phyloP scores from a whole-genome alignment of 2,797 vertebrate species.

The Crenichthys baileyi region DNA sequence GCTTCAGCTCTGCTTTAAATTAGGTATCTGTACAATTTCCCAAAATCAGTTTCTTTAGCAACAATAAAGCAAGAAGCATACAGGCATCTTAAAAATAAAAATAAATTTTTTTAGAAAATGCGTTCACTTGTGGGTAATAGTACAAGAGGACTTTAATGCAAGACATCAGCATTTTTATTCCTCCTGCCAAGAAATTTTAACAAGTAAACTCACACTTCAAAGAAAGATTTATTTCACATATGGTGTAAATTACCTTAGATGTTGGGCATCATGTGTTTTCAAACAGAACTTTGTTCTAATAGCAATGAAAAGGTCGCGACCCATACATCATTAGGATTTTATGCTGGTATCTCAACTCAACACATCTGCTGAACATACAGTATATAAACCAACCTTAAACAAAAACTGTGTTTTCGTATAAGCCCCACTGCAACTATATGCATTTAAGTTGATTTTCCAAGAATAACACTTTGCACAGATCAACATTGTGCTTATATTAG shows the following conservation, averaged over 20 bases:
- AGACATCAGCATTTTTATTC: slow-evolving; percentile 2
- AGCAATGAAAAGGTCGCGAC: not conserved
- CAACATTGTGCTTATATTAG: too few species aligned
- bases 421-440: not conserved
- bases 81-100: not conserved
- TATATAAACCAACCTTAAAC: not conserved
- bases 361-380: not conserved
- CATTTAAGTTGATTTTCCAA: not conserved
- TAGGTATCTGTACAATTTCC: not conserved
- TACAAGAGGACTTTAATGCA: not conserved
- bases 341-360: not conserved
- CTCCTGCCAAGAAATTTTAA: not conserved
- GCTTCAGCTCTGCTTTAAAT: not conserved
- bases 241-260: not conserved
- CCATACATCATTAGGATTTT: not conserved
- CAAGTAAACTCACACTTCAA: slow-evolving; percentile 3
- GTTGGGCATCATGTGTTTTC: not conserved
- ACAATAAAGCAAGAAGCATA: not conserved
- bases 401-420: not conserved
- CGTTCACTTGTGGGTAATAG: not conserved
- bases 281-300: not conserved
- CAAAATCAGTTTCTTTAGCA: not conserved
- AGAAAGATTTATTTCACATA: slow-evolving; percentile 10
- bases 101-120: not conserved
- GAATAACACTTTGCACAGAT: not conserved